phyloP scores from a whole-genome alignment of 1,140 invertebrate genomes.

The Drosophila miranda region DNA sequence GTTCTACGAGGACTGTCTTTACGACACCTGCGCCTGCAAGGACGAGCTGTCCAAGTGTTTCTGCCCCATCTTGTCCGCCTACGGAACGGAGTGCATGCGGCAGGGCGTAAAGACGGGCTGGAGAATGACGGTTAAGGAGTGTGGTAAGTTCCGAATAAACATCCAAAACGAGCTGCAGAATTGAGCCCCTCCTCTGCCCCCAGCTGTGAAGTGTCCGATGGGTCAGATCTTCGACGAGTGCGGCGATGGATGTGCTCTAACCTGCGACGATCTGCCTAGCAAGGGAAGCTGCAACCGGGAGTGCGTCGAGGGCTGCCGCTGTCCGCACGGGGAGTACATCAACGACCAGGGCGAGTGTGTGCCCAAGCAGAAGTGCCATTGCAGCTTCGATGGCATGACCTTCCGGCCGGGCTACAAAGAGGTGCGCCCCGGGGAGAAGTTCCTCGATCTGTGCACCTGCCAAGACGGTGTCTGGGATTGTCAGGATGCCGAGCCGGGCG shows the following conservation, averaged over 20 bases:
- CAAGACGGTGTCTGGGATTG: slow-evolving; percentile 89
- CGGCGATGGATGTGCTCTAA: slow-evolving; percentile 88
- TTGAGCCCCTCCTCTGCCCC: background rate
- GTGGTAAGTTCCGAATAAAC: slow-evolving; percentile 84
- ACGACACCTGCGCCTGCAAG: slow-evolving; percentile 93
- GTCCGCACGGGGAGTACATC: slow-evolving; percentile 89
- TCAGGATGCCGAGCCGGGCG: slow-evolving; percentile 85
- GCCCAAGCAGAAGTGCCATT: slow-evolving; percentile 89
- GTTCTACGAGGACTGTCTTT: slow-evolving; percentile 91
- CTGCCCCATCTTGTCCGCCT: slow-evolving; percentile 91
- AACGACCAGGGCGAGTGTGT: slow-evolving; percentile 89
- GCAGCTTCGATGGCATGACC: slow-evolving; percentile 87
- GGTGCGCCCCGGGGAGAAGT: slow-evolving; percentile 86
- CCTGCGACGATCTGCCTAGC: slow-evolving; percentile 86
- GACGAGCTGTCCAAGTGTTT: slow-evolving; percentile 87
- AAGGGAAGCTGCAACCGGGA: slow-evolving; percentile 66
- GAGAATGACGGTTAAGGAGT: slow-evolving; percentile 90
- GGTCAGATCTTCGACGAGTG: slow-evolving; percentile 92
- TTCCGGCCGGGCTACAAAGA: slow-evolving; percentile 90
- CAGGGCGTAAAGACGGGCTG: slow-evolving; percentile 89
- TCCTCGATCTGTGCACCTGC: slow-evolving; percentile 89
- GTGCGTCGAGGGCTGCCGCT: slow-evolving; percentile 95
- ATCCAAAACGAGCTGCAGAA: background rate
- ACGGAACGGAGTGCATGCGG: slow-evolving; percentile 90
- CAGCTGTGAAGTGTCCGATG: slow-evolving; percentile 87